A percentile compares a stretch with the other conserved stretches of the same genome.
These are phyloP conservation scores for Mus minutoides DNA, from an alignment of 2,797 vertebrate genomes.

Conservation along the genomic window DNA sequence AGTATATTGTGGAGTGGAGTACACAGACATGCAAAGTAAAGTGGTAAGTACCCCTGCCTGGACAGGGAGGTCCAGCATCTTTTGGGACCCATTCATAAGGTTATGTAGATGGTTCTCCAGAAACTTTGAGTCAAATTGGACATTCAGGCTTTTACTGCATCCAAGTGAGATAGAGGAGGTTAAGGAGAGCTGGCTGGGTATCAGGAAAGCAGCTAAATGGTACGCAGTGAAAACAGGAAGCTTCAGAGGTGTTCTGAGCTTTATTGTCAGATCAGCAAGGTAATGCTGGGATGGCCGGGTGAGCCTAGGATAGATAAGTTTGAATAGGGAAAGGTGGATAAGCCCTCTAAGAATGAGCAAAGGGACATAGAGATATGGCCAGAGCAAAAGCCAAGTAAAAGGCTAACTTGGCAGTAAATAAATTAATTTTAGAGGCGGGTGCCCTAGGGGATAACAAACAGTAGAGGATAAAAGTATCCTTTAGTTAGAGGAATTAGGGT, in stretches of 20 bases:
- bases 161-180: not conserved
- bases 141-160: not conserved
- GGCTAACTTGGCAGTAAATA: not conserved
- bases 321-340: not conserved
- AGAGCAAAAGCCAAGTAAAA: not conserved
- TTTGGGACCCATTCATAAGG: not conserved
- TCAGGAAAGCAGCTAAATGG: not conserved
- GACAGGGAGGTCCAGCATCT: rapidly evolving
- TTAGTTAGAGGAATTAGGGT: not conserved
- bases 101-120: not conserved
- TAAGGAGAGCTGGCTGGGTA: not conserved
- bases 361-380: not conserved
- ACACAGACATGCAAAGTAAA: conserved; percentile 94
- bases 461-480: not conserved
- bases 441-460: not conserved
- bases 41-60: conserved; percentile 89
- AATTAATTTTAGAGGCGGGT: not conserved
- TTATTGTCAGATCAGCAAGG: not conserved
- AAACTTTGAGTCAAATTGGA: not conserved
- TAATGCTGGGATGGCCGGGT: not conserved
- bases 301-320: not conserved
- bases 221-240: not conserved
- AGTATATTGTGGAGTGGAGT: conserved; percentile 97
- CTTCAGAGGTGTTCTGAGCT: not conserved
- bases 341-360: not conserved